These are phyloP conservation scores for Metopolophium dirhodum DNA, from an alignment of 1,140 invertebrate genomes.

Conservation along the genomic window DNA sequence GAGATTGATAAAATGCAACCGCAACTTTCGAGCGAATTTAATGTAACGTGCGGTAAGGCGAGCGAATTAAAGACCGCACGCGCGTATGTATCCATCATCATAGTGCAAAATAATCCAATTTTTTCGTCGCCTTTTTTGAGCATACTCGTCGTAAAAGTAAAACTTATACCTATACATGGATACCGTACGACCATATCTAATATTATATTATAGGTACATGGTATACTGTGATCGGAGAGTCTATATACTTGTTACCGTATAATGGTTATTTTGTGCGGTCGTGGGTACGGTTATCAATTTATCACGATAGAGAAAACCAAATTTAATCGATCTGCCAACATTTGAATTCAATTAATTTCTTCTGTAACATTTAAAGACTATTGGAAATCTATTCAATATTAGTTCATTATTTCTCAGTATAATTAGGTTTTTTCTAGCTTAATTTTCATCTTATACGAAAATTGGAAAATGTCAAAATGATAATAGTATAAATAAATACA, in stretches of 20 bases:
- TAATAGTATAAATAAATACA: no score
- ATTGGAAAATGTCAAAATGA: no score
- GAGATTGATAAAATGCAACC: neutral
- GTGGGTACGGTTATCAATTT: neutral
- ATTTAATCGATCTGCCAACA: neutral
- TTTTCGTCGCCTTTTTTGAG: neutral
- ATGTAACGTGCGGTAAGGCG: neutral
- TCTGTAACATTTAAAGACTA: neutral
- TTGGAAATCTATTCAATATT: neutral
- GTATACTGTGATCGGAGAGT: neutral
- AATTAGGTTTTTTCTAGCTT: no score
- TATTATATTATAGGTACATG: neutral
- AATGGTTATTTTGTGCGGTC: neutral
- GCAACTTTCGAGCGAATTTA: constrained; percentile 1
- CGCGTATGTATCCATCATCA: neutral
- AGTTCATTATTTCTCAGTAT: no score
- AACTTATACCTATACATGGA: neutral
- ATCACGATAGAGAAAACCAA: neutral
- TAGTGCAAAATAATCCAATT: neutral
- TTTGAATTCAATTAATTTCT: neutral
- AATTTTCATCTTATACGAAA: no score
- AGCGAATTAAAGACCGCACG: neutral
- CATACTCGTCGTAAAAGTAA: neutral
- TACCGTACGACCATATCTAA: neutral
- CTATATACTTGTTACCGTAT: neutral